A percentile compares a stretch with the other conserved stretches of the same genome.
phyloP scores from a whole-genome alignment of 2,797 vertebrate species.

The Lindbergichthys nudifrons region DNA sequence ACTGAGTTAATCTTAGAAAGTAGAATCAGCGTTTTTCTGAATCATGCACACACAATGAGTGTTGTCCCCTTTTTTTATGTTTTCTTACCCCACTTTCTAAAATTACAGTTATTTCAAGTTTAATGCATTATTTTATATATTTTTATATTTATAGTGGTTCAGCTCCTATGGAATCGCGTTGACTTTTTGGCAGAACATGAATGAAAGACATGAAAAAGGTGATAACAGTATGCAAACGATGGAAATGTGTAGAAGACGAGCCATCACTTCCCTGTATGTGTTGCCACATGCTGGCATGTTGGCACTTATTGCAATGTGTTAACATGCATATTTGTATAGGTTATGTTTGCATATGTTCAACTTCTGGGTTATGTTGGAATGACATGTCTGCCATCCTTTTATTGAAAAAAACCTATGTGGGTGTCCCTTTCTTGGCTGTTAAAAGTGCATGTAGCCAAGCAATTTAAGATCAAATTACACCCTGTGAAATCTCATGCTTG shows the following conservation, averaged over 20 bases:
- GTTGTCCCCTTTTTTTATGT: too few species aligned
- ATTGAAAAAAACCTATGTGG: constrained; percentile 49
- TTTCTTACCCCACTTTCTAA: too few species aligned
- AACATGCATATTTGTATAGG: constrained; percentile 37
- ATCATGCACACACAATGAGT: too few species aligned
- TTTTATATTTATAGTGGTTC: constrained; percentile 2
- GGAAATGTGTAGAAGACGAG: constrained; percentile 12
- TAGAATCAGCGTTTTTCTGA: too few species aligned
- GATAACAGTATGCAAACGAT: neutral
- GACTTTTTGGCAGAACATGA: constrained; percentile 19
- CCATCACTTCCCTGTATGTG: constrained; percentile 28
- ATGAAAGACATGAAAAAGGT: constrained; percentile 14
- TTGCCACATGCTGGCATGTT: constrained; percentile 39
- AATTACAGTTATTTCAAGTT: neutral
- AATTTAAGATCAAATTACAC: constrained; percentile 75
- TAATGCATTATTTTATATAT: neutral
- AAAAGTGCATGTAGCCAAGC: constrained; percentile 60
- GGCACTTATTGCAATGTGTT: constrained; percentile 34
- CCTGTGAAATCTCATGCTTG: constrained; percentile 54
- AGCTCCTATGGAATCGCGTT: neutral
- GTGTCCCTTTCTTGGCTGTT: constrained; percentile 46
- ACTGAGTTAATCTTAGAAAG: too few species aligned
- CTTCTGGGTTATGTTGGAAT: constrained; percentile 39
- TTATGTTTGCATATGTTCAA: constrained; percentile 44
- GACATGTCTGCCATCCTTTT: constrained; percentile 45